Evolutionary conservation across 2,113 vertebrate genomes (phyloP).

Genomic region (Mesocricetus auratus): DNA sequence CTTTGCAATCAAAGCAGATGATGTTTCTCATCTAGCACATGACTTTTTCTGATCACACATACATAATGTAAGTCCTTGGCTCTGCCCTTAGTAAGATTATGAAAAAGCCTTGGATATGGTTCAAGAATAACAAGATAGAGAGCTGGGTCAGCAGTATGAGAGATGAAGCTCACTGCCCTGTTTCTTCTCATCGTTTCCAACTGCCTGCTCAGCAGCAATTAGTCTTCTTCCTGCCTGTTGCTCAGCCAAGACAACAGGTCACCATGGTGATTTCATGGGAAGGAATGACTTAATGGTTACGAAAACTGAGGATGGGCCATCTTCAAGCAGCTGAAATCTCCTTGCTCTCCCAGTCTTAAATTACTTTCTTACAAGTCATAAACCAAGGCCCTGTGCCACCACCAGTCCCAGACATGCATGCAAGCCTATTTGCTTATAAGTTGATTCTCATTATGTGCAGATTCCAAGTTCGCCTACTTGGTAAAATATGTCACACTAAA

Average conservation of each 20-base stretch:
- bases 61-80: neutral
- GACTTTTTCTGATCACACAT: neutral
- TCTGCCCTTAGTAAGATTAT: neutral
- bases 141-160: neutral
- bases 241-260: neutral
- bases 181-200: neutral
- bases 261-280: neutral
- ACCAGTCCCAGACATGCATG: neutral
- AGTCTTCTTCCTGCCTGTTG: neutral
- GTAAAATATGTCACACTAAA: neutral
- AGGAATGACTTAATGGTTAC: neutral
- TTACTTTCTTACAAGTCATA: conserved; percentile 12
- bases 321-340: neutral
- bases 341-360: neutral
- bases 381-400: neutral
- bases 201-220: neutral
- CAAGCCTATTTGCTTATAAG: neutral
- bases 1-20: neutral
- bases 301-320: neutral
- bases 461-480: neutral
- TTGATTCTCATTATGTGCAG: neutral
- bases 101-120: neutral
- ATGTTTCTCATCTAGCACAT: neutral
- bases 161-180: neutral
- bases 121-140: neutral